phyloP scores from a whole-genome alignment of 1,140 invertebrate genomes.

The Diachasma alloeum region DNA sequence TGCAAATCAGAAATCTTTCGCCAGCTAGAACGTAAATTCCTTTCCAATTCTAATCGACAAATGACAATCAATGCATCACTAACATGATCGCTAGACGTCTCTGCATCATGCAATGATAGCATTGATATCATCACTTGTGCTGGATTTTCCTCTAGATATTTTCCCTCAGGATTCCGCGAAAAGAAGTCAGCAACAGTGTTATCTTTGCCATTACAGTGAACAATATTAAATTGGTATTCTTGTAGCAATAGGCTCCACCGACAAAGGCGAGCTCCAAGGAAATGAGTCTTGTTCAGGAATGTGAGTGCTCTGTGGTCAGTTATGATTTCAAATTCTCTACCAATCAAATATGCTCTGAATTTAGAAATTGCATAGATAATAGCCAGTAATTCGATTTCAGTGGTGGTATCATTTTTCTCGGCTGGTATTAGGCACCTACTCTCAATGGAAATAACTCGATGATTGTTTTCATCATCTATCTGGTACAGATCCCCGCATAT shows the following conservation, averaged over 20 bases:
- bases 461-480: neutral
- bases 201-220: neutral
- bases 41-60: too few relatives aligned
- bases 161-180: neutral
- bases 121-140: too few relatives aligned
- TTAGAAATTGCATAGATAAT: slow-evolving; percentile 16
- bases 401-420: slow-evolving; percentile 21
- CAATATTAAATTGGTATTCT: neutral
- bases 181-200: neutral
- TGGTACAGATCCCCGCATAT: neutral
- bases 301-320: slow-evolving; percentile 21
- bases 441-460: neutral
- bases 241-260: neutral
- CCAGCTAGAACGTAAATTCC: too few relatives aligned
- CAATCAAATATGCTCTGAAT: slow-evolving; percentile 21
- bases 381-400: slow-evolving; percentile 27
- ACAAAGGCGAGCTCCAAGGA: neutral
- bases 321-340: neutral
- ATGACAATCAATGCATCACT: too few relatives aligned
- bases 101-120: too few relatives aligned
- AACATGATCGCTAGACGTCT: too few relatives aligned
- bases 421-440: slow-evolving; percentile 14
- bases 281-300: neutral
- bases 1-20: too few relatives aligned
- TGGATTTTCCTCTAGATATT: too few relatives aligned